A percentile compares a stretch with the other conserved stretches of the same genome.
phyloP scores from a whole-genome alignment of 2,888 invertebrate genomes.

The Julus scandinavius region DNA sequence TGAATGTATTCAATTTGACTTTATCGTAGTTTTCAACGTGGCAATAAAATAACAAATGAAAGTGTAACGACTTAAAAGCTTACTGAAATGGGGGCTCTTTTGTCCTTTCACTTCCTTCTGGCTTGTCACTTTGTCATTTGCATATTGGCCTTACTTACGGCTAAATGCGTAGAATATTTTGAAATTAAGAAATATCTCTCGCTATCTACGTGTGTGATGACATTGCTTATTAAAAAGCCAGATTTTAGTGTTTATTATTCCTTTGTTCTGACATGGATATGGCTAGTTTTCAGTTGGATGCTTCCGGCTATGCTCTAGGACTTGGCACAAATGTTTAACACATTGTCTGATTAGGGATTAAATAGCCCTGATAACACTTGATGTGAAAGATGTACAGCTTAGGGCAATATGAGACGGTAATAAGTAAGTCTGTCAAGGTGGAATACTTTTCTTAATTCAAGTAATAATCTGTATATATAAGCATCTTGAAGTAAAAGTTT shows the following conservation, averaged over 20 bases:
- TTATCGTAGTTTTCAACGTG: slow-evolving; percentile 29
- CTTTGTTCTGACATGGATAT: not conserved
- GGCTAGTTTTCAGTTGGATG: not conserved
- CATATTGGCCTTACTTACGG: not conserved
- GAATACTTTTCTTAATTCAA: no score
- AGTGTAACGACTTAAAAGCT: slow-evolving; percentile 18
- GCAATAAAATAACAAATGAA: slow-evolving; percentile 19
- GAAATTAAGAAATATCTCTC: not conserved
- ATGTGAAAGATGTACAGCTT: not conserved
- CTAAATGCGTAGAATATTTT: not conserved
- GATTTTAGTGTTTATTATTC: not conserved
- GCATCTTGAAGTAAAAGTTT: no score
- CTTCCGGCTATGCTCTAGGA: not conserved
- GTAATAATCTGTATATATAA: no score
- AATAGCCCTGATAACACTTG: not conserved
- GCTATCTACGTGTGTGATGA: not conserved
- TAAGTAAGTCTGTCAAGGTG: no score
- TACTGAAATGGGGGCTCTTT: not conserved
- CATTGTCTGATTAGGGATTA: not conserved
- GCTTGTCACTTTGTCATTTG: slow-evolving; percentile 14
- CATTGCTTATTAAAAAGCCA: not conserved
- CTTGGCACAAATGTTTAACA: not conserved
- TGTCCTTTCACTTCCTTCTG: not conserved
- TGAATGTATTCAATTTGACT: not conserved
- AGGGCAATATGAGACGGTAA: no score